phyloP scores from a whole-genome alignment of 2,113 vertebrate species.

The Chloropsis hardwickii region DNA sequence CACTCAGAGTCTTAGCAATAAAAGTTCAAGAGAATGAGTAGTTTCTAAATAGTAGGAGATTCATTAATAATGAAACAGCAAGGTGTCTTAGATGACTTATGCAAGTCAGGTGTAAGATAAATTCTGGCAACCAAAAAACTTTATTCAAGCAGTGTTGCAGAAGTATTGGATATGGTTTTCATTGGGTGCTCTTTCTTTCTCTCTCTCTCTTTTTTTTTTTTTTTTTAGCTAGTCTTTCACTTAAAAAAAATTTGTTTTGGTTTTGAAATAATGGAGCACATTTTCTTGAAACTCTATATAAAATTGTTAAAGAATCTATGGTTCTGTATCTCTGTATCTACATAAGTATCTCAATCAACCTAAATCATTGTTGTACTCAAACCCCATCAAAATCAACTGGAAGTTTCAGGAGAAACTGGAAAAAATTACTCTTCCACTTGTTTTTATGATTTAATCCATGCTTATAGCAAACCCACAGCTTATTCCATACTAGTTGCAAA shows the following conservation, averaged over 20 bases:
- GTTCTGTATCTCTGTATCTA: neutral
- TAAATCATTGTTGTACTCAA: neutral
- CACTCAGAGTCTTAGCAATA: neutral
- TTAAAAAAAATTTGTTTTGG: neutral
- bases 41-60: neutral
- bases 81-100: neutral
- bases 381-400: neutral
- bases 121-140: neutral
- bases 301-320: neutral
- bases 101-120: neutral
- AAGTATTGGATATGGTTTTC: neutral
- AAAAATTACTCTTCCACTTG: neutral
- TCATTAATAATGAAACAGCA: neutral
- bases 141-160: neutral
- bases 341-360: neutral
- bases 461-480: neutral
- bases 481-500: neutral
- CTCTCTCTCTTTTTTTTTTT: too few relatives aligned
- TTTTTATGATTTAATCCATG: neutral
- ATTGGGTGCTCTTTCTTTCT: accelerated
- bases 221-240: neutral
- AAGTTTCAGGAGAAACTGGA: neutral
- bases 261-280: neutral
- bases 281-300: neutral
- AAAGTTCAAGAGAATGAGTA: neutral